Percentiles rank a stretch among this genome's conserved stretches.
Conservation (phyloP, 2,888 invertebrate species). For the Fragum whitleyi region DNA sequence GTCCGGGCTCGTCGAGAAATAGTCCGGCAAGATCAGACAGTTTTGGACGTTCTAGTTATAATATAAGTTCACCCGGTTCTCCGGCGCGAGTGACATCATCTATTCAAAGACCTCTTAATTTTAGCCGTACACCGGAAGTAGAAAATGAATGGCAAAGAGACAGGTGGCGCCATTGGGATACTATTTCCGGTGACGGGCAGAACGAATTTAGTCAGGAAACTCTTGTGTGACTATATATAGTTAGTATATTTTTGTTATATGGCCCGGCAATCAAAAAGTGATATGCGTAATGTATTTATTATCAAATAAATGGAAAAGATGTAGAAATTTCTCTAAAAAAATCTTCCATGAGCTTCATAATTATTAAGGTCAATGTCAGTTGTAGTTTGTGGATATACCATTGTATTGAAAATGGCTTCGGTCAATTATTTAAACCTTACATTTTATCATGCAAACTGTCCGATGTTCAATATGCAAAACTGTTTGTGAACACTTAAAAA, state of each 20-base stretch:
- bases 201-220: conserved; percentile 79
- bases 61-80: conserved; percentile 55
- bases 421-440: no score
- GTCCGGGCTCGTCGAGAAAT: conserved; percentile 60
- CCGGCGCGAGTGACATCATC: conserved; percentile 71
- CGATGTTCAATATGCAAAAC: no score
- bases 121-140: conserved; percentile 61
- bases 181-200: conserved; percentile 72
- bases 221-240: conserved; percentile 71
- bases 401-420: no score
- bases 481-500: no score
- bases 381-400: no score
- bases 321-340: no score
- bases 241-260: no score
- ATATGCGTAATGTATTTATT: no score
- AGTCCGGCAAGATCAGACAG: conserved; percentile 69
- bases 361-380: no score
- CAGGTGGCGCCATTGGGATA: conserved; percentile 82
- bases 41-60: conserved; percentile 48
- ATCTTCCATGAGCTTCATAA: not conserved
- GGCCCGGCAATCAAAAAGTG: no score
- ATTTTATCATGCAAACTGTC: no score
- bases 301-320: no score
- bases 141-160: conserved; percentile 80
- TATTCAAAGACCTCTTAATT: conserved; percentile 72